Evolutionary conservation across 2,888 invertebrate species (phyloP).

Genomic region (Mythimna ferrago): DNA sequence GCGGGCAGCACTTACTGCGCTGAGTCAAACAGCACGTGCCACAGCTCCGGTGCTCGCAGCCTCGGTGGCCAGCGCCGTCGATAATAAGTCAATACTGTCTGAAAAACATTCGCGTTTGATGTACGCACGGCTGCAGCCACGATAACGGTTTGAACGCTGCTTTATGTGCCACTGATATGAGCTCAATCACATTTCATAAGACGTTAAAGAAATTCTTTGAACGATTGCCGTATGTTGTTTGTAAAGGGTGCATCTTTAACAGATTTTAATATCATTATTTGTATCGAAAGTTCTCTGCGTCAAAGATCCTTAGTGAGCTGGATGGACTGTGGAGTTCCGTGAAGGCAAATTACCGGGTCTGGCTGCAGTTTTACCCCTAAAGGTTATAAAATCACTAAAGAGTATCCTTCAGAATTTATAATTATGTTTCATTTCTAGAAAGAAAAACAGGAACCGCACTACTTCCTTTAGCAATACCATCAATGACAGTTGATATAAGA

Average conservation of each 20-base stretch:
- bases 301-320: not conserved
- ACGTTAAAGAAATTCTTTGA: slow-evolving; percentile 58
- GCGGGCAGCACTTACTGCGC: slow-evolving; percentile 88
- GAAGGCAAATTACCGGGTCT: not conserved
- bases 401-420: too few species aligned
- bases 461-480: not conserved
- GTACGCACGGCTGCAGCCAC: slow-evolving; percentile 57
- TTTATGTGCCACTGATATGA: slow-evolving; percentile 63
- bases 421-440: not conserved
- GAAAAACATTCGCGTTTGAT: slow-evolving; percentile 69
- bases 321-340: not conserved
- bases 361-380: not conserved
- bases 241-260: slow-evolving; percentile 23
- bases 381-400: not conserved
- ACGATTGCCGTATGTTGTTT: slow-evolving; percentile 30
- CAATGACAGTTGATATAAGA: too few species aligned
- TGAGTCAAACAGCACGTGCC: slow-evolving; percentile 88
- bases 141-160: slow-evolving; percentile 62
- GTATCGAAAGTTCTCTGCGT: not conserved
- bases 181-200: slow-evolving; percentile 61
- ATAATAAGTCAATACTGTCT: slow-evolving; percentile 71
- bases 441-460: not conserved
- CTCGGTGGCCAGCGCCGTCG: slow-evolving; percentile 60
- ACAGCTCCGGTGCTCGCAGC: slow-evolving; percentile 65
- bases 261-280: not conserved